Percentiles rank a stretch among this genome's conserved stretches.
These are phyloP conservation scores for Percina caprodes DNA, from an alignment of 2,113 vertebrate genomes.

Conservation along the genomic window DNA sequence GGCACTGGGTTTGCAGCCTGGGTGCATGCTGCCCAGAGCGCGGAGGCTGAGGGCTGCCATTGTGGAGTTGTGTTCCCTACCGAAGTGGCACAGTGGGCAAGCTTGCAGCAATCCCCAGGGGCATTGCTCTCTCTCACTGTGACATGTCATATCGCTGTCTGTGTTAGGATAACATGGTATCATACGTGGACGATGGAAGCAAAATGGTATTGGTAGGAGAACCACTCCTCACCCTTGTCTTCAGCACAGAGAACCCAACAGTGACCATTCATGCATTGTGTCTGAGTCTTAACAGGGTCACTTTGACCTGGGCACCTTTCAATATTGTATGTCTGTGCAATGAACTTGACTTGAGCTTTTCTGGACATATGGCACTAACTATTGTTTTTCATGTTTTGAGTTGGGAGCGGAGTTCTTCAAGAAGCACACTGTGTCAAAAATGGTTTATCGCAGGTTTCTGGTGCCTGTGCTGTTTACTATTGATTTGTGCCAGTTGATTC, in stretches of 20 bases:
- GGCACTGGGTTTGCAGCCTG: slow-evolving; percentile 86
- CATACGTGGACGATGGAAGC: slow-evolving; percentile 83
- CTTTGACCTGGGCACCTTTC: slow-evolving; percentile 74
- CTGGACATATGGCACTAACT: slow-evolving; percentile 66
- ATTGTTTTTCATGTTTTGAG: slow-evolving; percentile 50
- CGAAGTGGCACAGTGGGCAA: slow-evolving; percentile 89
- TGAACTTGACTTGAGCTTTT: slow-evolving; percentile 73
- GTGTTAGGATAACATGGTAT: slow-evolving; percentile 83
- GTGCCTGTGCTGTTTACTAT: slow-evolving; percentile 74
- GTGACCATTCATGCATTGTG: slow-evolving; percentile 71
- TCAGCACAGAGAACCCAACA: slow-evolving; percentile 68
- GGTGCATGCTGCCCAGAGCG: slow-evolving; percentile 88
- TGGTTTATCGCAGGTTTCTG: slow-evolving; percentile 65
- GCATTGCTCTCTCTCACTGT: slow-evolving; percentile 93
- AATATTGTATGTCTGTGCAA: slow-evolving; percentile 71
- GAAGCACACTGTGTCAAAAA: slow-evolving; percentile 83
- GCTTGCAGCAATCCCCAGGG: slow-evolving; percentile 87
- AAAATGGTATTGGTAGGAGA: slow-evolving; percentile 83
- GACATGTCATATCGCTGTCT: slow-evolving; percentile 95
- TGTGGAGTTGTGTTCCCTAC: slow-evolving; percentile 87
- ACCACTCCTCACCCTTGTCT: slow-evolving; percentile 57
- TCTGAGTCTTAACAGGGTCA: slow-evolving; percentile 73
- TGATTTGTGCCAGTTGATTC: slow-evolving; percentile 76
- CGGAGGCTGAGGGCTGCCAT: slow-evolving; percentile 84
- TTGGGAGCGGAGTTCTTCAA: slow-evolving; percentile 59